phyloP scores from a whole-genome alignment of 2,113 vertebrate species.

The Nyctibius bracteatus region DNA sequence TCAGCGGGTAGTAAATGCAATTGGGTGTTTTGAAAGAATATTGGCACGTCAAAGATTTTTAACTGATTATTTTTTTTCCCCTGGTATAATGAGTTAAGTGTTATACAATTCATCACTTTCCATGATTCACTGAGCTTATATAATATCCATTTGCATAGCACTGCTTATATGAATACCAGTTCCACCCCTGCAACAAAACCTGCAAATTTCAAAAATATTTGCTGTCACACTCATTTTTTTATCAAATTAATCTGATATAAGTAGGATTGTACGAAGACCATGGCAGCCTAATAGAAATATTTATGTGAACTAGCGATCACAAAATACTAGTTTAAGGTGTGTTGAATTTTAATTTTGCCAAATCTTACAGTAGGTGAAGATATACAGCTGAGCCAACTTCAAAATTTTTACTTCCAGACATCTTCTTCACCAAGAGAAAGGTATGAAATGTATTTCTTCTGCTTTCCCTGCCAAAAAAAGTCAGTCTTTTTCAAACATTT shows the following conservation, averaged over 20 bases:
- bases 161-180: neutral
- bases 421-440: neutral
- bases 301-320: neutral
- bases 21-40: neutral
- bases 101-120: neutral
- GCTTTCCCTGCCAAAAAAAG: neutral
- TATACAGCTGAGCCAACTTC: neutral
- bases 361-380: neutral
- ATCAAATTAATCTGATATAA: neutral
- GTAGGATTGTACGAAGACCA: neutral
- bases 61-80: neutral
- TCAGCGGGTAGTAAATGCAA: neutral
- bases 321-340: neutral
- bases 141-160: neutral
- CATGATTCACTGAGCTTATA: constrained; percentile 12
- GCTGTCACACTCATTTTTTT: neutral
- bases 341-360: neutral
- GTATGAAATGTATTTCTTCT: neutral
- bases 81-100: neutral
- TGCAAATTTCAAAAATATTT: neutral
- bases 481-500: neutral
- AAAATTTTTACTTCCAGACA: neutral
- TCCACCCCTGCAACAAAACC: neutral
- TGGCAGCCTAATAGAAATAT: neutral
- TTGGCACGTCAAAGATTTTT: neutral